Evolutionary conservation across 2,888 invertebrate species (phyloP).

Genomic region (Keiferia lycopersicella): DNA sequence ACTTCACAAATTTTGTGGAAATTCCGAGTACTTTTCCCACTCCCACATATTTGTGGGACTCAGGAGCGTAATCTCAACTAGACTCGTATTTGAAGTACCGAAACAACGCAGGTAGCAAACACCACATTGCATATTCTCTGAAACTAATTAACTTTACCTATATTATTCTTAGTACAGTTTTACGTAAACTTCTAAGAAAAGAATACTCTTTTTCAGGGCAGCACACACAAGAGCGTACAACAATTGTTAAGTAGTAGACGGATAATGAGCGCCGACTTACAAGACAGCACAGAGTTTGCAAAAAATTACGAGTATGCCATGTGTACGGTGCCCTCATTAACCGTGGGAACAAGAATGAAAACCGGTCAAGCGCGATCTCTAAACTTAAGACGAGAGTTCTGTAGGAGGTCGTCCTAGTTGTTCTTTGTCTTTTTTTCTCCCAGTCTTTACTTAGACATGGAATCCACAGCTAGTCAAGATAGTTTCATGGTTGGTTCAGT

Average conservation of each 20-base stretch:
- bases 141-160: conserved; percentile 2
- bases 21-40: background rate
- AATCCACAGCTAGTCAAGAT: too few relatives aligned
- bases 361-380: conserved; percentile 12
- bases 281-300: background rate
- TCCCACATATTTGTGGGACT: conserved; percentile 1
- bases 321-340: conserved; percentile 12
- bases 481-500: too few relatives aligned
- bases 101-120: background rate
- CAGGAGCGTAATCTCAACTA: conserved; percentile 8
- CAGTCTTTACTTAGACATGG: too few relatives aligned
- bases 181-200: background rate
- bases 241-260: conserved; percentile 17
- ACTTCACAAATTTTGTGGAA: background rate
- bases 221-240: background rate
- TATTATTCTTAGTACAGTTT: background rate
- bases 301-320: conserved; percentile 8
- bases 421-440: background rate
- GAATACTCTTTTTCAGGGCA: background rate
- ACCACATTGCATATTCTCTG: background rate
- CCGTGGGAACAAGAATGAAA: conserved; percentile 10
- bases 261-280: background rate
- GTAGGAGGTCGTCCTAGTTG: background rate
- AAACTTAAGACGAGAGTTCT: background rate
- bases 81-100: background rate